These are phyloP conservation scores for Eurystomus glaucurus DNA, from an alignment of 2,797 vertebrate genomes.

Conservation along the genomic window DNA sequence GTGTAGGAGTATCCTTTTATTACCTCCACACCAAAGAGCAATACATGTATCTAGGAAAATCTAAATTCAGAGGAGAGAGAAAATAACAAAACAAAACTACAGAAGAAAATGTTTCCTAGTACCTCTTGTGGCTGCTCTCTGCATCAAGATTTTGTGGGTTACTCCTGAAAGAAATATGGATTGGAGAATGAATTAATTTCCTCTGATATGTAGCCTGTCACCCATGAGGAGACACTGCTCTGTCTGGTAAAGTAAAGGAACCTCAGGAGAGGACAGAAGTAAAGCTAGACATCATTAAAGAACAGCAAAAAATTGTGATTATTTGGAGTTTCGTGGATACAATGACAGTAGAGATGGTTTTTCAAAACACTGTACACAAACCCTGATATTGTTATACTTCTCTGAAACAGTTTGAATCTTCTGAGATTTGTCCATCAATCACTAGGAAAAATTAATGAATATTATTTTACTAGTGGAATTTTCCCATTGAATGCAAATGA, in stretches of 20 bases:
- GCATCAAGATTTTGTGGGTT: background rate
- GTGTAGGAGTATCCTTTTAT: background rate
- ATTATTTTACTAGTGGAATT: constrained; percentile 44
- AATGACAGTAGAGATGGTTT: background rate
- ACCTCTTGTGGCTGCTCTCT: background rate
- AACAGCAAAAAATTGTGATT: background rate
- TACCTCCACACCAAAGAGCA: background rate
- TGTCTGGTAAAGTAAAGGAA: constrained; percentile 5
- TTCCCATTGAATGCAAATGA: constrained; percentile 64
- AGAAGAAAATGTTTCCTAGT: background rate
- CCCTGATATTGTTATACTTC: background rate
- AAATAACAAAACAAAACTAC: background rate
- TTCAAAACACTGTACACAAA: constrained; percentile 7
- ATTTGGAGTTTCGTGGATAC: background rate
- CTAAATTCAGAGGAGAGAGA: background rate
- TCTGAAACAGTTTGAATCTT: constrained; percentile 10
- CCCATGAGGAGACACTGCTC: background rate
- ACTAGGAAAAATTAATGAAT: background rate
- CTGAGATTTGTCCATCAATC: background rate
- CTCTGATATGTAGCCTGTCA: background rate
- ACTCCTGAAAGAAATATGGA: background rate
- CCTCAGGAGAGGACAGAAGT: background rate
- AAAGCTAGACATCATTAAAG: background rate
- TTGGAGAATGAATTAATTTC: constrained; percentile 4
- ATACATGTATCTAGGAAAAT: background rate